These are phyloP conservation scores for Semotilus atromaculatus DNA, from an alignment of 2,797 vertebrate species.

Conservation along the genomic window DNA sequence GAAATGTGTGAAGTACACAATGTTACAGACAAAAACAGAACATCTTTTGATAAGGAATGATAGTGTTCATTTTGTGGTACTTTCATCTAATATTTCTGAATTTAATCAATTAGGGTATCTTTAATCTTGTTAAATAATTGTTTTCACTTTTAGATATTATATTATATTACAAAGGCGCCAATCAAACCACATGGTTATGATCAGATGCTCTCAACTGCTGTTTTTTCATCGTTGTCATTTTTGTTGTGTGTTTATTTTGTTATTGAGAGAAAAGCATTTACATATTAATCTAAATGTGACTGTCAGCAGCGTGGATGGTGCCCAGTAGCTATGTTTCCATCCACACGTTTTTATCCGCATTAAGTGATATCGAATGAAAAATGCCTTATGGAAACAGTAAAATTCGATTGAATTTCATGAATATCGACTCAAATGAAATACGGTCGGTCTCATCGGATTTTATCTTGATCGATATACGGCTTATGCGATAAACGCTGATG, in stretches of 20 bases:
- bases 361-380: too few species aligned
- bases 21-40: not conserved
- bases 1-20: not conserved
- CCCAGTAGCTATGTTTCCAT: too few species aligned
- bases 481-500: too few species aligned
- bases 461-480: too few species aligned
- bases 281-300: not conserved
- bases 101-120: not conserved
- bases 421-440: too few species aligned
- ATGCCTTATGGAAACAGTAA: too few species aligned
- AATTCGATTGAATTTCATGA: too few species aligned
- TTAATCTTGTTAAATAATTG: not conserved
- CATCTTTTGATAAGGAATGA: not conserved
- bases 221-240: too few species aligned
- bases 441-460: too few species aligned
- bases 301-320: too few species aligned
- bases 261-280: not conserved
- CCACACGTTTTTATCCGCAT: too few species aligned
- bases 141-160: not conserved
- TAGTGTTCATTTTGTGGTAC: not conserved
- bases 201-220: too few species aligned
- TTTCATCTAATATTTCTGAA: not conserved
- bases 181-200: not conserved
- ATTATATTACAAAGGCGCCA: not conserved
- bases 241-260: not conserved